These are phyloP conservation scores for Protosalanx chinensis DNA, from an alignment of 2,797 vertebrate genomes.

Conservation along the genomic window DNA sequence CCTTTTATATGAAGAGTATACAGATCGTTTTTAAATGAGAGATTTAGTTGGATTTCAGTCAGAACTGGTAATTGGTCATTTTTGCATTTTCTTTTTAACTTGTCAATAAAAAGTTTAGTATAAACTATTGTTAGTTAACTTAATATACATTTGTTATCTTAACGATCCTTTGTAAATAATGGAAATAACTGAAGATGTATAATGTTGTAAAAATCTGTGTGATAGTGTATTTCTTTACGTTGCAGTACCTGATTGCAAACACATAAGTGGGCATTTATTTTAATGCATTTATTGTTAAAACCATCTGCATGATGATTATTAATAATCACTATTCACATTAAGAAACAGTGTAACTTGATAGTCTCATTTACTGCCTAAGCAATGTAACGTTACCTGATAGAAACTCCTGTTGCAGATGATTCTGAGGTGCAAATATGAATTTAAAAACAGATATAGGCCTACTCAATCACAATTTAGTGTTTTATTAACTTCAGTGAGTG, in stretches of 20 bases:
- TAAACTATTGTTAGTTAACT: constrained; percentile 1
- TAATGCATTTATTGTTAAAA: constrained; percentile 41
- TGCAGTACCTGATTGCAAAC: constrained; percentile 43
- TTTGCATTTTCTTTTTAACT: constrained; percentile 40
- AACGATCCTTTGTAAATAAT: constrained; percentile 20
- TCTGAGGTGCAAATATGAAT: constrained; percentile 27
- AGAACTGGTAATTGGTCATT: not conserved
- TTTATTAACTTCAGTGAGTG: constrained; percentile 22
- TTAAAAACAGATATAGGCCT: constrained; percentile 21
- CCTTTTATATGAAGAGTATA: constrained; percentile 20
- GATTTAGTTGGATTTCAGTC: not conserved
- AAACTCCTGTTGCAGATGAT: constrained; percentile 17
- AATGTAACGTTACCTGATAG: constrained; percentile 20
- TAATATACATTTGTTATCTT: constrained; percentile 20
- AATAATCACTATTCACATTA: constrained; percentile 44
- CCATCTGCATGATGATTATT: constrained; percentile 60
- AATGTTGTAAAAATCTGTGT: constrained; percentile 32
- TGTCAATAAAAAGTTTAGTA: constrained; percentile 8
- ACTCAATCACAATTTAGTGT: constrained; percentile 23
- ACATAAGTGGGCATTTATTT: constrained; percentile 68
- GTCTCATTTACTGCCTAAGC: constrained; percentile 27
- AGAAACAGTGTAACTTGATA: constrained; percentile 3
- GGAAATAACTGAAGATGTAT: constrained; percentile 37
- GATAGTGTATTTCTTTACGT: constrained; percentile 38
- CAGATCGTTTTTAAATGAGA: constrained; percentile 9